Evolutionary conservation across 2,797 vertebrate genomes (phyloP), one percentile per base, ranked within the genome.

Genomic region (Paedocypris micromegethes): DNA sequence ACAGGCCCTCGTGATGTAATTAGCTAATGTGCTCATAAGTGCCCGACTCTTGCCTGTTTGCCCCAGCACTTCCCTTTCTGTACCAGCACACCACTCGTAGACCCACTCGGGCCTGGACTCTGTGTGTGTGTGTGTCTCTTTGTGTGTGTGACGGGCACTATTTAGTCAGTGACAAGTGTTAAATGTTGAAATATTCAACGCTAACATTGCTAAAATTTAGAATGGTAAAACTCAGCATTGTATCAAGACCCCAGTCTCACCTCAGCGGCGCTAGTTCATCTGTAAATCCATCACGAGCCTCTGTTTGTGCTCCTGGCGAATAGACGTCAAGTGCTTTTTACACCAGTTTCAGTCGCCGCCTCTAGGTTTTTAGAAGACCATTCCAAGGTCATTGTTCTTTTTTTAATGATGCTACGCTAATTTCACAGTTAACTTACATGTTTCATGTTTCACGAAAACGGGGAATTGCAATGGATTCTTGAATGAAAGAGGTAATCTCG

Each of bases 1-100:
- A 65, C 56, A 46, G 58, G 37, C 70, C 54, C 42, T 72, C 66
- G 71, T 59, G 72, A 53, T 76, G 74, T 78, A 78, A 66, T 76
- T 78, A 72, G 58, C 54, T 72, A 64, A 61, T 74, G 72, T 72
- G 65, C 68, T 64, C 42, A 70, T 66, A 54, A 74, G 52, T 60
- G 63, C 45, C 68, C 72, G 65, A 66, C 62, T 68, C 60, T 70
- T 44, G 55, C 64, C 66, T 68, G 68, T 53, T 60, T 49, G 38
- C 52, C 58, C 65, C 52, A 52, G 60, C 66, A 60, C 61, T 63
- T 38, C 57, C 45, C 52, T 58, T 47, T 48, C 52, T 9, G 41
- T 64, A 50, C 61, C 40, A 44, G 51, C 45, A 55, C 56, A 42
- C 72, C 67, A 64, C 6, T 62, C 46, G 66, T 54, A 61, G 51